Conservation (phyloP, 1,140 invertebrate species). For the Microplitis demolitor region DNA sequence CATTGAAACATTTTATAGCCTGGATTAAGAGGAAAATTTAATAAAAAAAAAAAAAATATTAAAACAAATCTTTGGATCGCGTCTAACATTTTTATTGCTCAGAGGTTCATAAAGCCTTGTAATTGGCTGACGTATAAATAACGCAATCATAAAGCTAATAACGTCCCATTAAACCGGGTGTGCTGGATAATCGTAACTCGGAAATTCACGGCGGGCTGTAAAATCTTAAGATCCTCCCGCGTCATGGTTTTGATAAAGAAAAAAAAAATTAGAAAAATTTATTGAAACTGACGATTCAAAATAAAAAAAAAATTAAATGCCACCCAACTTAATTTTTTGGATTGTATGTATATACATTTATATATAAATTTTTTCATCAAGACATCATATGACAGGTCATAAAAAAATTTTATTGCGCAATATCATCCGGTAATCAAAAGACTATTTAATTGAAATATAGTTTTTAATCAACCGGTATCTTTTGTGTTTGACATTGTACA, state of each 20-base stretch:
- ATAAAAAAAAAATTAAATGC: too few species aligned
- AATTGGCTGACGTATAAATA: slow-evolving; percentile 41
- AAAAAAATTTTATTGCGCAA: background rate
- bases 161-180: slow-evolving; percentile 38
- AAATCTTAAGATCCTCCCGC: slow-evolving; percentile 32
- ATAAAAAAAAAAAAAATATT: background rate
- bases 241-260: background rate
- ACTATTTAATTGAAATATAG: background rate
- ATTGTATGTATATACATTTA: background rate
- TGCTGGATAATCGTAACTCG: slow-evolving; percentile 11
- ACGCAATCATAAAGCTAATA: slow-evolving; percentile 46
- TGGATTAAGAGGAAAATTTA: background rate
- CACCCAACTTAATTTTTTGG: too few species aligned
- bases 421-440: background rate
- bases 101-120: slow-evolving; percentile 29
- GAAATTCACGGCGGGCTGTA: slow-evolving; percentile 37
- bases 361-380: background rate
- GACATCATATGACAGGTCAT: background rate
- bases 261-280: background rate
- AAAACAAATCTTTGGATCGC: background rate
- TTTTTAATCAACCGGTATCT: background rate
- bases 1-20: background rate
- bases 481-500: background rate
- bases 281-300: background rate
- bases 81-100: slow-evolving; percentile 38